Evolutionary conservation across 2,113 vertebrate genomes (phyloP).

Genomic region (Epinephelus moara): DNA sequence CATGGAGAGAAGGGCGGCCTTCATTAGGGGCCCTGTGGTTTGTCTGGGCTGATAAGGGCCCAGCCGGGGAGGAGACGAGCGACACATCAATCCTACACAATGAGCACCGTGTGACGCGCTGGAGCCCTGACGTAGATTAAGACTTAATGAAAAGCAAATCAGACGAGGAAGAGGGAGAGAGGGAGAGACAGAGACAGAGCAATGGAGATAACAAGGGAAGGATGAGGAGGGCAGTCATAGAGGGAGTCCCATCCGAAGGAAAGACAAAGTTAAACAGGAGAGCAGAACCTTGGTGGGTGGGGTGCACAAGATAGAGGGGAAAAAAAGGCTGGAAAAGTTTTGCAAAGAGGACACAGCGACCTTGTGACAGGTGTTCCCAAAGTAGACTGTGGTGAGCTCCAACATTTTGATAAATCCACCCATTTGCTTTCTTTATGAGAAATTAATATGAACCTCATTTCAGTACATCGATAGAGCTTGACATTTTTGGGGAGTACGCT

Average conservation of each 20-base stretch:
- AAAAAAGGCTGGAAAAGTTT: background rate
- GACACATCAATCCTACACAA: conserved; percentile 77
- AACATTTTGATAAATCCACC: background rate
- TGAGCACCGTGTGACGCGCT: conserved; percentile 69
- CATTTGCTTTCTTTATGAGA: too few relatives aligned
- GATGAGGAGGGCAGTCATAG: conserved; percentile 40
- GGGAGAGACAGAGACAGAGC: conserved; percentile 1
- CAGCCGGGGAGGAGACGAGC: conserved; percentile 55
- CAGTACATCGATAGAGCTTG: background rate
- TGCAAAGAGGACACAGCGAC: background rate
- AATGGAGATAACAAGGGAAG: conserved; percentile 48
- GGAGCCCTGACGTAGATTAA: conserved; percentile 74
- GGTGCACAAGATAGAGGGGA: background rate
- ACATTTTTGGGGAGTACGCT: background rate
- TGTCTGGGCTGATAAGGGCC: conserved; percentile 76
- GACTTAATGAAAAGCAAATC: conserved; percentile 81
- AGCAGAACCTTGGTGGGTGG: conserved; percentile 18
- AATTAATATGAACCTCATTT: too few relatives aligned
- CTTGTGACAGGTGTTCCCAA: background rate
- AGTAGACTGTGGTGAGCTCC: background rate
- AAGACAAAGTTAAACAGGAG: conserved; percentile 43
- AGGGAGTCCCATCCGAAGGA: conserved; percentile 47
- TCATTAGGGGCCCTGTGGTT: conserved; percentile 78
- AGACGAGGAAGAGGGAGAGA: conserved; percentile 52
- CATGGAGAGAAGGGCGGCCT: conserved; percentile 69